phyloP scores from a whole-genome alignment of 2,113 vertebrate species.

The Alethe diademata region DNA sequence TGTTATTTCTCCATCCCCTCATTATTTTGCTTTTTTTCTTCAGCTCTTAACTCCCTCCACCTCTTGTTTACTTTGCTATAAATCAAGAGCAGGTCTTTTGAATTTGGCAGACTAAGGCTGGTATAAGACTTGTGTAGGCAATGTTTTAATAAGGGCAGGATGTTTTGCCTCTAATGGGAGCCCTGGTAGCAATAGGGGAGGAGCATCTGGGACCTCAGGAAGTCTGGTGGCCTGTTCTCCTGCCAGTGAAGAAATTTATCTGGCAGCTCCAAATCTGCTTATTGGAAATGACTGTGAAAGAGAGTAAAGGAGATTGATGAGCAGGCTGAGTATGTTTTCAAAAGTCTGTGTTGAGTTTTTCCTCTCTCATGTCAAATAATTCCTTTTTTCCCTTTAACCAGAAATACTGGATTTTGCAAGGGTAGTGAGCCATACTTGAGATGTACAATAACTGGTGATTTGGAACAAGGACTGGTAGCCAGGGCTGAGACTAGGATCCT shows the following conservation, averaged over 20 bases:
- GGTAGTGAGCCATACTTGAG: not conserved
- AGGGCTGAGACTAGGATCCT: not conserved
- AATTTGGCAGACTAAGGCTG: not conserved
- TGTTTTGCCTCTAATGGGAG: not conserved
- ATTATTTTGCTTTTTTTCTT: not conserved
- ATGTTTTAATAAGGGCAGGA: not conserved
- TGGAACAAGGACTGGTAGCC: not conserved
- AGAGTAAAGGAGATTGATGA: not conserved
- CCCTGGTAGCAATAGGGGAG: not conserved
- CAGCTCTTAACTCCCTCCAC: not conserved
- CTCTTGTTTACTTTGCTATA: not conserved
- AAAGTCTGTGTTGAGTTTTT: not conserved
- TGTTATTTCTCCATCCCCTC: not conserved
- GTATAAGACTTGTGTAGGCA: not conserved
- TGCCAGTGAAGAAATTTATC: conserved; percentile 23
- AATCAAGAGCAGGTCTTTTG: not conserved
- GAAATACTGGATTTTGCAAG: not conserved
- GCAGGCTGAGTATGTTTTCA: not conserved
- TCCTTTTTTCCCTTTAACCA: not conserved
- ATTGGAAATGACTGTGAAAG: not conserved
- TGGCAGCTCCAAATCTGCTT: not conserved
- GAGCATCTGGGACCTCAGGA: not conserved
- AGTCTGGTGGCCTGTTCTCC: not conserved
- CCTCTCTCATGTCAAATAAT: not conserved
- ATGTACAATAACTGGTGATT: not conserved